Evolutionary conservation across 2,797 vertebrate genomes (phyloP), one percentile per base, ranked within the genome.

Genomic region (Etheostoma perlongum): DNA sequence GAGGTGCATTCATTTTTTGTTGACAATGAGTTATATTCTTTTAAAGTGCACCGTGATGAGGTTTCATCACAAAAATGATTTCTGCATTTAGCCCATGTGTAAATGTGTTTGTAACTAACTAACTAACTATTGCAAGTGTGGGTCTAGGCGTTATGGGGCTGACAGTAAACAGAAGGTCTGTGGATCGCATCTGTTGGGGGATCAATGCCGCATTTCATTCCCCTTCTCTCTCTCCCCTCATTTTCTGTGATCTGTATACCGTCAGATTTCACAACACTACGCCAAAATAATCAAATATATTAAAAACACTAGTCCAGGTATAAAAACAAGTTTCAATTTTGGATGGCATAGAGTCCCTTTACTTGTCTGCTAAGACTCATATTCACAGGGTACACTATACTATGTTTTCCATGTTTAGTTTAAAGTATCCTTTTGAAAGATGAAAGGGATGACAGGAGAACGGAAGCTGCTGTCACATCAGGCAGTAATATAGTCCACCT

Each of bases 391-490:
- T 47, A 33, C 25, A 33, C 54, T 46, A 1, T n/a, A 15, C 4
- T 23, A 69, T 62, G 5, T n/a, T 27, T 71, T 67, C 15, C 23
- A 27, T 44, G 27, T 59, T 63, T 21, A 57, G 42, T 72, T 67
- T 55, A 44, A 65, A 25, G 61, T 33, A 33, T 71, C 36, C 40
- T 40, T 76, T 49, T 48, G 57, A 81, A 76, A 74, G 52, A 57
- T 49, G 74, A 88, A 69, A 73, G n/a, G 6, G 47, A 25, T 54
- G 69, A 77, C 44, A 76, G 67, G 48, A 68, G 79, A 72, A 65
- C 15, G 53, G 49, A 68, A 63, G 64, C 6, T 72, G 63, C 81
- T 72, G 85, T 89, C 82, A 79, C 81, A 85, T 86, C 74, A 88
- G 65, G 36, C 49, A 14, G 77, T 81, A 82, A 88, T 78, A 79